A percentile compares a stretch with the other conserved stretches of the same genome.
These are phyloP conservation scores for Athalia circularis DNA, from an alignment of 2,888 invertebrate genomes.

Conservation along the genomic window DNA sequence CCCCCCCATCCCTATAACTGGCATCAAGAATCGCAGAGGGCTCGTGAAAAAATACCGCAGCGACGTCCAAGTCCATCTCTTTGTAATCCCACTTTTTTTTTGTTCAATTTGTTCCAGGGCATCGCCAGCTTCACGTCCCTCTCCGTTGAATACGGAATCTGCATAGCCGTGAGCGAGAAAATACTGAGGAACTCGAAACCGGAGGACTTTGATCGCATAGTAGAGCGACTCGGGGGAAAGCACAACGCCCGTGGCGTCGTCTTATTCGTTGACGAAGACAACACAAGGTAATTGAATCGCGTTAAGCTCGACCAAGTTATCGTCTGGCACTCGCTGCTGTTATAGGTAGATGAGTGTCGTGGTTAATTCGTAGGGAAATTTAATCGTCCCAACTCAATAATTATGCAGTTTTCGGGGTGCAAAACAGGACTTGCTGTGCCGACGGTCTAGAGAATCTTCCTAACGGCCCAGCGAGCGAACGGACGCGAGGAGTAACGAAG, in stretches of 20 bases:
- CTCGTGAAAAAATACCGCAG: not conserved
- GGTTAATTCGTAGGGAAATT: no score
- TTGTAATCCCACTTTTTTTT: no score
- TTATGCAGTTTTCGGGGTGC: not conserved
- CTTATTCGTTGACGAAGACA: constrained; percentile 85
- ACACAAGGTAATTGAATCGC: constrained; percentile 74
- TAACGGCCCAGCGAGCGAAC: not conserved
- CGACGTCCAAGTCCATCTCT: not conserved
- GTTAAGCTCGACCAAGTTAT: no score
- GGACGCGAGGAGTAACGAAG: not conserved
- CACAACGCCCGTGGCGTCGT: constrained; percentile 81
- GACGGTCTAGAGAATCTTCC: not conserved
- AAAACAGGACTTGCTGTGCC: no score
- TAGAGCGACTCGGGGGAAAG: constrained; percentile 77
- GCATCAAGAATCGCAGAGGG: not conserved
- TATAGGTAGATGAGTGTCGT: no score
- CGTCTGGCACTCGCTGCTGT: no score
- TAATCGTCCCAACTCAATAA: not conserved
- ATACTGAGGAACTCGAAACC: constrained; percentile 77
- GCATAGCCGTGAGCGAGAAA: constrained; percentile 77
- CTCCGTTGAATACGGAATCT: constrained; percentile 75
- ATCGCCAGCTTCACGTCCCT: constrained; percentile 78
- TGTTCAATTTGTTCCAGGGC: constrained; percentile 70
- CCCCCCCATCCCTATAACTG: not conserved
- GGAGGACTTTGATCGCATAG: constrained; percentile 78